Conservation (phyloP, 1,140 invertebrate genomes). For the Eciton burchellii region DNA sequence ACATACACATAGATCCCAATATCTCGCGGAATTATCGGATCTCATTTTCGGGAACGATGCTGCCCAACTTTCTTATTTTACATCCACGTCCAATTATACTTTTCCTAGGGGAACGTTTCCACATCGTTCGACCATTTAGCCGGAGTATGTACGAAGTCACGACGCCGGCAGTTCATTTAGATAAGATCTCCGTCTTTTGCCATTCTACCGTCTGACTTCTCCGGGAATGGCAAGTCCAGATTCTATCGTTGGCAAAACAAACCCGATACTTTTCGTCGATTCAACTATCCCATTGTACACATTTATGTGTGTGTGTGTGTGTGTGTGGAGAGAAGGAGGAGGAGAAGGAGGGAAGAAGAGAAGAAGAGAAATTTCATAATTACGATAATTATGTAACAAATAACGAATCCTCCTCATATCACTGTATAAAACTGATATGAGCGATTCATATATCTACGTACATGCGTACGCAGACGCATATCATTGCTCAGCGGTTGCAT, state of each 20-base stretch:
- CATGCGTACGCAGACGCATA: too few species aligned
- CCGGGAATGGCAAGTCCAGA: constrained; percentile 60
- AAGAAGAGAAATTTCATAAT: too few species aligned
- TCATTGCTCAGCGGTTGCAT: too few species aligned
- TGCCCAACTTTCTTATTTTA: constrained; percentile 49
- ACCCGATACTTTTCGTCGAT: constrained; percentile 66
- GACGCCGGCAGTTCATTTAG: constrained; percentile 79
- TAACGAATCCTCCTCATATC: too few species aligned
- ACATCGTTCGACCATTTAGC: constrained; percentile 63
- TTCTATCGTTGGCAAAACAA: constrained; percentile 76
- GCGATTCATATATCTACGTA: too few species aligned
- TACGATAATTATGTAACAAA: too few species aligned
- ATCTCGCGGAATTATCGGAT: constrained; percentile 23
- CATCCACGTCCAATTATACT: constrained; percentile 67
- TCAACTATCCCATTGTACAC: too few species aligned
- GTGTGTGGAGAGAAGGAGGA: too few species aligned
- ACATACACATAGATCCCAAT: neutral
- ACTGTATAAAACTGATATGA: too few species aligned
- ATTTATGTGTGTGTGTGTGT: too few species aligned
- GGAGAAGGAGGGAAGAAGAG: too few species aligned
- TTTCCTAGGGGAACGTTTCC: constrained; percentile 57
- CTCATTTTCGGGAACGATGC: constrained; percentile 41
- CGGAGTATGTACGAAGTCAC: constrained; percentile 67
- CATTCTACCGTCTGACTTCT: constrained; percentile 55
- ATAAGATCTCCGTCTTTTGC: constrained; percentile 73